Base-by-base conservation (phyloP, 2,113 vertebrate genomes). In the Phalacrocorax pelagicus region DNA sequence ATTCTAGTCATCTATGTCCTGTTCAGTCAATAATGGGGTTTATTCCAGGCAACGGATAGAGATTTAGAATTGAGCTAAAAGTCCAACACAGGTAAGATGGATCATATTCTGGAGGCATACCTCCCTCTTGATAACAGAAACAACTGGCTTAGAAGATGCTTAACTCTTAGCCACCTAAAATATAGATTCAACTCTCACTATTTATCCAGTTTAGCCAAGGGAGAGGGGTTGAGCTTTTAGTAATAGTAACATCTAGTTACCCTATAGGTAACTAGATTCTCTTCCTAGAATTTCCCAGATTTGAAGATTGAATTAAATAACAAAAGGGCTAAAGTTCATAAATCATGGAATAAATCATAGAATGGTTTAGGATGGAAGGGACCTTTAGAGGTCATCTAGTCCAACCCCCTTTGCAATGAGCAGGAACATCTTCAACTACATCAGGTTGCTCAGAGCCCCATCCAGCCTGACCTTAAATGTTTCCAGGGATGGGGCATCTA, bases 371-470 rank as follows among this genome's bases (percentile, higher is more conserved):
- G 38, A 5, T 51, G 23, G 51, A 86, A 65, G 9, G 4, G 10
- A 46, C 5, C 6, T 79, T 61, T 52, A 61, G 69, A 61, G 8
- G 23, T 18, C 26, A 40, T 13, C 9, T 29, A 77, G 17, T 30
- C 30, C 47, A 77, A 47, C 26, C 10, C 5, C 54, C 54, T 15
- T 7, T 61, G 15, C 27, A 55, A 2, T 22, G 2, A 26, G 0
- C 18, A 36, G 9, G 19, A 23, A n/a, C 4, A 17, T 47, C 38
- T 74, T 84, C 20, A 22, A 57, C 12, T 22, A 61, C 34, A 46
- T 15, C 1, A 2, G 17, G 30, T 23, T 44, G 14, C 40, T 40
- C 6, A 46, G 3, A 73, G 8, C 4, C 54, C 1, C 0, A 0
- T 27, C 15, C 29, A 62, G n/a, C 19, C 12, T 67, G 11, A n/a